Conservation (phyloP, 1,140 invertebrate genomes). For the Drosophila dunni region DNA sequence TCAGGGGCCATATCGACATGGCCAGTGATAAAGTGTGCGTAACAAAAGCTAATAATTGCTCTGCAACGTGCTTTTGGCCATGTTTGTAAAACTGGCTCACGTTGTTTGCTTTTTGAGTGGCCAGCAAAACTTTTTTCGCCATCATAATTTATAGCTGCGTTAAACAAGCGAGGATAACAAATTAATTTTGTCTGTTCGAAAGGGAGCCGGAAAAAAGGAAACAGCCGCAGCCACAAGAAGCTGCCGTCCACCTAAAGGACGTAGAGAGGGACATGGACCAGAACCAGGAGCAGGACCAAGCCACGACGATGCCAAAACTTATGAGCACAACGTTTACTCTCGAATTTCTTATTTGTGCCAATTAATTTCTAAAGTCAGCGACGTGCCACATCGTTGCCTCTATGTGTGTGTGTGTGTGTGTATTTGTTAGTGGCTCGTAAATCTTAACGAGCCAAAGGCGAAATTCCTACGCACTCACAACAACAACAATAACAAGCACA, state of each 20-base stretch:
- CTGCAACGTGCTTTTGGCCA: slow-evolving; percentile 69
- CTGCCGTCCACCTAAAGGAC: slow-evolving; percentile 1
- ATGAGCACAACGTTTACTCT: slow-evolving; percentile 77
- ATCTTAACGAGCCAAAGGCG: slow-evolving; percentile 80
- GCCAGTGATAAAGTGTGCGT: slow-evolving; percentile 80
- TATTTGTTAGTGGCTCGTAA: slow-evolving; percentile 63
- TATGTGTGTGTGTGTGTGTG: slow-evolving; percentile 31
- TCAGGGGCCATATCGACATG: slow-evolving; percentile 66
- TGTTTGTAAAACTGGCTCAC: slow-evolving; percentile 57
- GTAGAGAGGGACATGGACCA: neutral
- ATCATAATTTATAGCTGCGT: slow-evolving; percentile 84
- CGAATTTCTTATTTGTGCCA: slow-evolving; percentile 83
- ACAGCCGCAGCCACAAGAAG: slow-evolving; percentile 58
- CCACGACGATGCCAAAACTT: slow-evolving; percentile 66
- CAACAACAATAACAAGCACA: slow-evolving; percentile 37
- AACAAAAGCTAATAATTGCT: slow-evolving; percentile 83
- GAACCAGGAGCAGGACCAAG: slow-evolving; percentile 44
- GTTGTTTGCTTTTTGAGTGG: slow-evolving; percentile 74
- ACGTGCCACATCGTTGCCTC: slow-evolving; percentile 55
- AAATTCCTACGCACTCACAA: slow-evolving; percentile 76
- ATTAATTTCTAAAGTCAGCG: slow-evolving; percentile 82
- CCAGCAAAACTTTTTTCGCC: slow-evolving; percentile 71
- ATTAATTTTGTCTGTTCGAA: slow-evolving; percentile 78
- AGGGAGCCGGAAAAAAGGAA: slow-evolving; percentile 19
- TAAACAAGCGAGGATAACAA: slow-evolving; percentile 83